A percentile compares a stretch with the other conserved stretches of the same genome.
Evolutionary conservation across 2,888 invertebrate genomes (phyloP).

Genomic region (Anthoptus insignis): DNA sequence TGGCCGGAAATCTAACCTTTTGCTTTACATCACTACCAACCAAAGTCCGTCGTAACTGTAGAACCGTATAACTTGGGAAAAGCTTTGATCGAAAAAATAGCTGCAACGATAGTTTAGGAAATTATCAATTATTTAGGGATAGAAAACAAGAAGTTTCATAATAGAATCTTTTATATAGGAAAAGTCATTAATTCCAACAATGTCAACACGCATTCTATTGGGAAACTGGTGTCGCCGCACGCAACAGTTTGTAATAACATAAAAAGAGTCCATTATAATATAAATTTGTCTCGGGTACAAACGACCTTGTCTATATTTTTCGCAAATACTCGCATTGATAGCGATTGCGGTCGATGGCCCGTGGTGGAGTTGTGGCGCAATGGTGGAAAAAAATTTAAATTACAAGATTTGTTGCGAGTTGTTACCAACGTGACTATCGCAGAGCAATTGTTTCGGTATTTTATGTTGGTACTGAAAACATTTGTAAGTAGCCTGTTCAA

Average conservation of each 20-base stretch:
- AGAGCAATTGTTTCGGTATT: slow-evolving; percentile 16
- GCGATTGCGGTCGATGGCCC: slow-evolving; percentile 63
- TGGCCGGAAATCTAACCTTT: too few relatives aligned
- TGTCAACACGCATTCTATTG: slow-evolving; percentile 66
- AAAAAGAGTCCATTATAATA: slow-evolving; percentile 68
- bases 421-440: slow-evolving; percentile 50
- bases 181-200: too few relatives aligned
- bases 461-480: too few relatives aligned
- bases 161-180: too few relatives aligned
- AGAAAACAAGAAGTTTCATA: too few relatives aligned
- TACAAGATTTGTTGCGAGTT: slow-evolving; percentile 63
- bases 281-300: slow-evolving; percentile 80
- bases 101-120: too few relatives aligned
- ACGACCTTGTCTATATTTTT: slow-evolving; percentile 73
- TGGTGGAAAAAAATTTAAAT: slow-evolving; percentile 52
- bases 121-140: too few relatives aligned
- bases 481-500: too few relatives aligned
- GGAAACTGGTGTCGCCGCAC: slow-evolving; percentile 59
- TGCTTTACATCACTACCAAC: too few relatives aligned
- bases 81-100: too few relatives aligned
- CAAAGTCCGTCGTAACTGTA: too few relatives aligned
- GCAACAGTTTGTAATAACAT: slow-evolving; percentile 65
- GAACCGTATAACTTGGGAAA: too few relatives aligned
- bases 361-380: slow-evolving; percentile 56
- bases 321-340: slow-evolving; percentile 67